Evolutionary conservation across 2,113 vertebrate species (phyloP), one percentile per base, ranked within the genome.

Genomic region (Synodontis membranacea): DNA sequence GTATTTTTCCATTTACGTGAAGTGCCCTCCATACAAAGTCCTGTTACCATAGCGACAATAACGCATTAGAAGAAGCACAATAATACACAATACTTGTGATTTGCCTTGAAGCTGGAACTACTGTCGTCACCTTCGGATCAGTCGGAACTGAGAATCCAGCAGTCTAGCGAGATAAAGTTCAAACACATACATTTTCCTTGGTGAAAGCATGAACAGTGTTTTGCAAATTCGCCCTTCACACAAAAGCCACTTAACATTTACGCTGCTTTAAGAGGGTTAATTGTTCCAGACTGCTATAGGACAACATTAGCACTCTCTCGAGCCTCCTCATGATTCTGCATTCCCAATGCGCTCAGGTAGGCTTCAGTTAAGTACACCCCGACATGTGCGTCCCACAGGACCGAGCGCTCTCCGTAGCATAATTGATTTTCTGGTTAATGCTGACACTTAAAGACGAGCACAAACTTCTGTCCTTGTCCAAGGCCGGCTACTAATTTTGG

Each of bases 371-470:
- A 86, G 84, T 66, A 23, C 23, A 78, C 79, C 64, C 72, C 44
- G 60, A 31, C 12, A 12, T 10, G 46, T 15, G 28, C 3, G 62
- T 68, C 89, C 80, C 68, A n/a, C 39, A 80, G 75, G 89, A 83
- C 1, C 5, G 14, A 31, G 37, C 74, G 80, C 84, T 80, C 60
- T 39, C 83, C 50, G 86, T 84, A 84, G 83, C 39, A 72, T 88
- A 88, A 91, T 91, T 88, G 88, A 90, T 90, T 89, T 85, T 60
- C 80, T 72, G 84, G 85, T 90, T 90, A 86, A 84, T 88, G 80
- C 84, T 89, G 90, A 87, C 66, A 82, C 88, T 84, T 70, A 75
- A 86, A 89, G 83, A 85, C 62, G 56, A 83, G 75, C 83, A 42
- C 50, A 66, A 86, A 75, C 68, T 82, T 88, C 83, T 54, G 88